These are phyloP conservation scores for Hecatera dysodea DNA, from an alignment of 2,888 invertebrate genomes.

Conservation along the genomic window DNA sequence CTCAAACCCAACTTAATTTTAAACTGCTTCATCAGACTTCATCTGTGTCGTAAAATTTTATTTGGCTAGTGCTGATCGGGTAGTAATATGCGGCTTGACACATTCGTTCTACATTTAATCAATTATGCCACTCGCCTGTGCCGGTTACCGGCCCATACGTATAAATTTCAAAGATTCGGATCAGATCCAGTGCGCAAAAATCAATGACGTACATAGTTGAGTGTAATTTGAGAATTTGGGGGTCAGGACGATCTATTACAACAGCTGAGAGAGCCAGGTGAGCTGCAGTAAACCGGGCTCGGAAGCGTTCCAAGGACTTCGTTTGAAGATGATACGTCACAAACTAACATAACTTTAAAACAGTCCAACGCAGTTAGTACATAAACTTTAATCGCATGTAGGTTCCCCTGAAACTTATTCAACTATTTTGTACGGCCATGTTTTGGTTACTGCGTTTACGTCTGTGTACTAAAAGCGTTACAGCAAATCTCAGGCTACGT, in stretches of 20 bases:
- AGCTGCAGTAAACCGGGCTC: not conserved
- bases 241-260: not conserved
- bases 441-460: not conserved
- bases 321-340: not conserved
- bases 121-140: too few species aligned
- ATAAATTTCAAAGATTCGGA: not conserved
- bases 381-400: not conserved
- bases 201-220: not conserved
- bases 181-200: not conserved
- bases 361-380: conserved; percentile 3
- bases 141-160: not conserved
- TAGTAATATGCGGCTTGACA: too few species aligned
- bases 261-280: too few species aligned
- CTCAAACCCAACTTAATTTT: not conserved
- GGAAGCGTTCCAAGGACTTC: not conserved
- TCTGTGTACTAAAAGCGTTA: conserved; percentile 2
- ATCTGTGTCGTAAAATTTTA: not conserved
- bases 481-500: not conserved
- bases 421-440: too few species aligned
- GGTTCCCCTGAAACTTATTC: not conserved
- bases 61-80: too few species aligned
- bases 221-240: not conserved
- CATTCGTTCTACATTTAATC: too few species aligned
- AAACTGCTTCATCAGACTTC: not conserved
- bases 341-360: not conserved